Evolutionary conservation across 2,113 vertebrate species (phyloP).

Genomic region (Sporophila hypoxantha): DNA sequence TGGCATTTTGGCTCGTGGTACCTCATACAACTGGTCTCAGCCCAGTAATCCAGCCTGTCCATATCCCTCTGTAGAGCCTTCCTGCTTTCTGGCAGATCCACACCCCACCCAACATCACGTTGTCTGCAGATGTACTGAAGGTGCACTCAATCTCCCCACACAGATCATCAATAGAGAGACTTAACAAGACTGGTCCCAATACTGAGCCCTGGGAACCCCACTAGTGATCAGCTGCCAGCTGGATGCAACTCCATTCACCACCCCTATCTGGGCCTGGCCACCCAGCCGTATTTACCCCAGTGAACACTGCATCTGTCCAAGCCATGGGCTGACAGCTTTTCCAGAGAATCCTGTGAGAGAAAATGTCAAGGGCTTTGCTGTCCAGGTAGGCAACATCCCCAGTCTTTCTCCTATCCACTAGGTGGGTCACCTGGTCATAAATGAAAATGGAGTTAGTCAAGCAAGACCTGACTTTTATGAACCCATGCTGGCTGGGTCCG

Average conservation of each 20-base stretch:
- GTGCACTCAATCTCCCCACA: neutral
- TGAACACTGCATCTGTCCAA: neutral
- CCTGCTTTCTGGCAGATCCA: neutral
- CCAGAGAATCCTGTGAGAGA: neutral
- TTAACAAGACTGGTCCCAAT: neutral
- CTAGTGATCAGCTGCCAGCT: neutral
- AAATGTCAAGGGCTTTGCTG: neutral
- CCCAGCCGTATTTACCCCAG: neutral
- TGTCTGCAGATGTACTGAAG: neutral
- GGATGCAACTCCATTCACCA: neutral
- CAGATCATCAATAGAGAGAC: neutral
- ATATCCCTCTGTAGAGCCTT: neutral
- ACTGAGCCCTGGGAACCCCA: neutral
- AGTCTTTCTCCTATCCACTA: neutral
- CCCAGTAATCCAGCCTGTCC: neutral
- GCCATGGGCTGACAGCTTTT: neutral
- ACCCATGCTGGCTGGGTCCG: neutral
- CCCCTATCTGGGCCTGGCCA: neutral
- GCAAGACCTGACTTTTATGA: neutral
- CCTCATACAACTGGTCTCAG: neutral
- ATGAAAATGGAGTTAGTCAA: neutral
- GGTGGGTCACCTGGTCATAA: neutral
- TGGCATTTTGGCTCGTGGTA: neutral
- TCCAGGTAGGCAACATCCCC: neutral
- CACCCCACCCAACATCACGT: accelerated